Conservation (phyloP, 2,797 vertebrate genomes). For the Loriculus beryllinus region DNA sequence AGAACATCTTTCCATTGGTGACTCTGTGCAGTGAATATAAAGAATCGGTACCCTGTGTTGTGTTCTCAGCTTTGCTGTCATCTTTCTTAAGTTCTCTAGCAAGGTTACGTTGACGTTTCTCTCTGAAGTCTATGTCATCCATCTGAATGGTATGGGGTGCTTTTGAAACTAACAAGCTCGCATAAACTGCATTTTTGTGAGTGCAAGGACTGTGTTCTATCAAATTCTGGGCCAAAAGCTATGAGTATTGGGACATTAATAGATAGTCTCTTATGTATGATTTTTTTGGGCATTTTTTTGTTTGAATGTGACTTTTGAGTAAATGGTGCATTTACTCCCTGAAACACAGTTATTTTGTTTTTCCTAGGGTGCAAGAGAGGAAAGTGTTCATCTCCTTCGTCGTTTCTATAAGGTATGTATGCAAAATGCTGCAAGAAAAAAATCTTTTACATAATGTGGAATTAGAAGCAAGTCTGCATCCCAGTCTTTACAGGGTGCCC, state of each 20-base stretch:
- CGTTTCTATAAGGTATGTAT: conserved; percentile 89
- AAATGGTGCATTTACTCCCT: neutral
- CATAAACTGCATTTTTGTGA: neutral
- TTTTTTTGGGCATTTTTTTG: neutral
- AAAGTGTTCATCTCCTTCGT: conserved; percentile 92
- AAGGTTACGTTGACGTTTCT: neutral
- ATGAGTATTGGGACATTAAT: neutral
- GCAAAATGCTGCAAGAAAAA: neutral
- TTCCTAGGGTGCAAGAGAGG: conserved; percentile 91
- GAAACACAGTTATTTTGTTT: neutral
- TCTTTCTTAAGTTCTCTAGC: neutral
- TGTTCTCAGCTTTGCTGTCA: neutral
- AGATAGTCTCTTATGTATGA: neutral
- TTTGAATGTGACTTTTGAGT: neutral
- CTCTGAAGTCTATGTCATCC: neutral
- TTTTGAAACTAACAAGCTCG: neutral
- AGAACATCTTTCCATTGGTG: neutral
- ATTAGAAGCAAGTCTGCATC: neutral
- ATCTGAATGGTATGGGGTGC: neutral
- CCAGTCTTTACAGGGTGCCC: neutral
- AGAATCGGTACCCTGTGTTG: neutral
- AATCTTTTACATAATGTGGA: accelerated
- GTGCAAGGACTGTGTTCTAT: neutral
- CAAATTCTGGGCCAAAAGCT: neutral
- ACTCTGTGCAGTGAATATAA: neutral